Percentiles rank a stretch among this genome's conserved stretches.
phyloP scores from a whole-genome alignment of 2,797 vertebrate genomes.

The Pipistrellus nathusii region DNA sequence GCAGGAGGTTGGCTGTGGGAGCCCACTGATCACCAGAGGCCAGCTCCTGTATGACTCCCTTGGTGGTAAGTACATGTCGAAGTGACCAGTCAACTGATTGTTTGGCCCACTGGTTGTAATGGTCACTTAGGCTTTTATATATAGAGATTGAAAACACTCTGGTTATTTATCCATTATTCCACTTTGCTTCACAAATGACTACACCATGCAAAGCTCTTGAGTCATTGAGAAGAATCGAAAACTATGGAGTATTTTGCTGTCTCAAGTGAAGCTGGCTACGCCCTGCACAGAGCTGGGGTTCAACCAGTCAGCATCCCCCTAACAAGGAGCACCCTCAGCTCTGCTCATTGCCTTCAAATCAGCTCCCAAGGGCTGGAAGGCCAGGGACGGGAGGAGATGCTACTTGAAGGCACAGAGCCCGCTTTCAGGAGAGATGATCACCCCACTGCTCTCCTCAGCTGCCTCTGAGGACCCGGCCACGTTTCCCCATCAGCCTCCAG shows the following conservation, averaged over 20 bases:
- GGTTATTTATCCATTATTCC: neutral
- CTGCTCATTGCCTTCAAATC: neutral
- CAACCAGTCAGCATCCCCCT: neutral
- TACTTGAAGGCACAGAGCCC: neutral
- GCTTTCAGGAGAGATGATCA: neutral
- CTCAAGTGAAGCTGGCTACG: neutral
- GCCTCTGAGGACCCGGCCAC: neutral
- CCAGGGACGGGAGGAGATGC: neutral
- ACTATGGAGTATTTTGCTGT: neutral
- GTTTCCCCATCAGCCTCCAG: neutral
- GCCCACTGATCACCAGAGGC: too few species aligned
- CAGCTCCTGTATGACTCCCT: too few species aligned
- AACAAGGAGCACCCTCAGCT: neutral
- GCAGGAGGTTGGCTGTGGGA: too few species aligned
- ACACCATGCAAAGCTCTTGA: neutral
- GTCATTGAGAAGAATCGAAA: neutral
- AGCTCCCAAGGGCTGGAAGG: neutral
- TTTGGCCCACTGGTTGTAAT: too few species aligned
- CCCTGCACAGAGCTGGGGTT: neutral
- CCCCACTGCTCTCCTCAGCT: neutral
- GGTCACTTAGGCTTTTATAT: too few species aligned
- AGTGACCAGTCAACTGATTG: too few species aligned
- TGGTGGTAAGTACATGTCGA: too few species aligned
- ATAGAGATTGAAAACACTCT: neutral
- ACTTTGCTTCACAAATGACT: conserved; percentile 41